Base-by-base conservation (phyloP, 2,888 invertebrate genomes). In the Oxyteleia sp. region DNA sequence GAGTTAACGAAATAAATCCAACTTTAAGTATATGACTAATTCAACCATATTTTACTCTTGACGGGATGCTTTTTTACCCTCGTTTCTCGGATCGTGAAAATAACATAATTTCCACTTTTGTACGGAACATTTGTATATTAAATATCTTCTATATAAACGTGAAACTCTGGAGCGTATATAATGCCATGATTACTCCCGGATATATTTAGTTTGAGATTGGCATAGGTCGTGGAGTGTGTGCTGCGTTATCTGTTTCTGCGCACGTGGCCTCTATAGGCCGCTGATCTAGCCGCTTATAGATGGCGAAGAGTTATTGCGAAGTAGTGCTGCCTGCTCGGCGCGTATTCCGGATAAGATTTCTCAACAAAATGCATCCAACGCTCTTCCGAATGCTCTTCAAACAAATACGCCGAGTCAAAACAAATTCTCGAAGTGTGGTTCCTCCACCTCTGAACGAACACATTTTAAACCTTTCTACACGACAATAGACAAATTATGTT, bases 151-250 rank as follows among this genome's bases (percentile, higher is more conserved):
- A 43, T 53, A 43, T 53, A 57, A 38, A 32, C 16, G 49, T 13
- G 35, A 29, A 32, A 32, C 51, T 38, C 66, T 47, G 53, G 64
- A 71, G 43, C 64, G 43, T 64, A 82, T 80, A 83, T 85, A 88
- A 89, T 86, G 82, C 87, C 85, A 81, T 82, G 88, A 91, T 90
- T 89, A 89, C 84, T 86, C 76, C 85, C 84, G 88, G 88, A 88
- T 91, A 90, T 92, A 91, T 92, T 91, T 92, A 92, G 90, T 89
- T 87, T 66, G 69, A 87, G 91, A 92, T 92, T 92, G 91, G 90
- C 91, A 91, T 92, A 92, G 92, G 92, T 91, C 91, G 91, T 85
- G 84, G 89, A 87, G 85, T 81, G 82, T 82, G 75, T 74, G 71
- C 81, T 83, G 78, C 87, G 88, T 91, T 91, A 91, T 90, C 90